Conservation (phyloP, 2,797 vertebrate genomes). For the Lagothrix lagotricha region DNA sequence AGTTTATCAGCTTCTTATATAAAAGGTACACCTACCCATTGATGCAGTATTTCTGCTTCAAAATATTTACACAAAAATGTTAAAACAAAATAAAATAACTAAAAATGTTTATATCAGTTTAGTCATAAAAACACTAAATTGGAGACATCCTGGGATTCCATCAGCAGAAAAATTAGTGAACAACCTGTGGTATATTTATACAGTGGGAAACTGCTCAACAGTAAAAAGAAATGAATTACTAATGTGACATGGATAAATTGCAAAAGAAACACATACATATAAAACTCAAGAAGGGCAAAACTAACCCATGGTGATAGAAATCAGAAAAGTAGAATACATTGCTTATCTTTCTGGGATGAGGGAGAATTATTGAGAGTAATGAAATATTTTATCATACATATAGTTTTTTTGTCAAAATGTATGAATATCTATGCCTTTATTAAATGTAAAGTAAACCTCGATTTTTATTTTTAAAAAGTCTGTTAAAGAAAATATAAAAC, state of each 20-base stretch:
- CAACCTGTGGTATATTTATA: background rate
- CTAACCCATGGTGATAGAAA: background rate
- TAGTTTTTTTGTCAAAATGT: background rate
- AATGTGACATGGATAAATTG: background rate
- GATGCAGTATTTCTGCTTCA: background rate
- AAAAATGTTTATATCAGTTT: background rate
- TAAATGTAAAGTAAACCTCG: background rate
- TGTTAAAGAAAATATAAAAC: background rate
- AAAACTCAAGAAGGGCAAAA: background rate
- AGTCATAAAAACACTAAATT: background rate
- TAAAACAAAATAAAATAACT: background rate
- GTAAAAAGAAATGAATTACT: background rate
- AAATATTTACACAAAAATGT: background rate
- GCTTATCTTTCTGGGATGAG: background rate
- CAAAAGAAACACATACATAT: background rate
- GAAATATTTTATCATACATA: background rate
- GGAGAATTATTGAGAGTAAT: background rate
- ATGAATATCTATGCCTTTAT: background rate
- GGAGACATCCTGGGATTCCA: background rate
- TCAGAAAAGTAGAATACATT: background rate
- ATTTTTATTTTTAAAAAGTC: background rate
- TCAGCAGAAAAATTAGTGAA: background rate
- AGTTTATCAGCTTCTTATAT: background rate
- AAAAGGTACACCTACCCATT: background rate
- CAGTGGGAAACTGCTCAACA: background rate